These are phyloP conservation scores for Microvelia longipes DNA, from an alignment of 1,140 invertebrate species.

Conservation along the genomic window DNA sequence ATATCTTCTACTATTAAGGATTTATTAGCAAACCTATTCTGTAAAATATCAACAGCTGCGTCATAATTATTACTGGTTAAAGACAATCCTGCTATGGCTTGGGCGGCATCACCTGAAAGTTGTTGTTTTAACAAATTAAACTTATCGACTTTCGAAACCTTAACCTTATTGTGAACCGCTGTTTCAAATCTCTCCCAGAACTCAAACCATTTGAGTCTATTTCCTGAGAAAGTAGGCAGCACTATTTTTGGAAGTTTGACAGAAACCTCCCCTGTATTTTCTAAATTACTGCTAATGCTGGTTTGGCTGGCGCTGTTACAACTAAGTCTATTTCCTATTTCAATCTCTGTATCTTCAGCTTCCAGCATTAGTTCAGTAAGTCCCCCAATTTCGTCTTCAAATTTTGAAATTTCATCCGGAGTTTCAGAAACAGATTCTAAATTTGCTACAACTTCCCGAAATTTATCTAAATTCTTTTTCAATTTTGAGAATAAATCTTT, in stretches of 20 bases:
- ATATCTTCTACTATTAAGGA: background rate
- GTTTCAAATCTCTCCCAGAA: background rate
- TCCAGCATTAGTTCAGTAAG: background rate
- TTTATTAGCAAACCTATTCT: background rate
- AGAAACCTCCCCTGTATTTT: background rate
- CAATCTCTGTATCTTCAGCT: background rate
- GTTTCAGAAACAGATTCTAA: background rate
- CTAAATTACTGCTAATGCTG: background rate
- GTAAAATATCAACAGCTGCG: background rate
- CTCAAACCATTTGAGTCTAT: background rate
- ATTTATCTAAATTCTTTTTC: background rate
- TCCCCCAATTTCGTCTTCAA: background rate
- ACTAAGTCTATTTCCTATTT: background rate
- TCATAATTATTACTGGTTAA: background rate
- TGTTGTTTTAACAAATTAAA: background rate
- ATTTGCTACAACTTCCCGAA: background rate
- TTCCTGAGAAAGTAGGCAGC: background rate
- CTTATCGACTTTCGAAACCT: background rate
- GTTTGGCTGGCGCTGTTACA: background rate
- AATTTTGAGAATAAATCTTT: background rate
- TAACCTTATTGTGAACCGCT: background rate
- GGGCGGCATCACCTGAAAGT: background rate
- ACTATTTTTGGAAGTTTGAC: background rate
- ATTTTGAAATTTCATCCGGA: background rate
- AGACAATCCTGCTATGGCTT: background rate